A percentile compares a stretch with the other conserved stretches of the same genome.
These are phyloP conservation scores for Megaceryle torquata DNA, from an alignment of 2,113 vertebrate species.

Conservation along the genomic window DNA sequence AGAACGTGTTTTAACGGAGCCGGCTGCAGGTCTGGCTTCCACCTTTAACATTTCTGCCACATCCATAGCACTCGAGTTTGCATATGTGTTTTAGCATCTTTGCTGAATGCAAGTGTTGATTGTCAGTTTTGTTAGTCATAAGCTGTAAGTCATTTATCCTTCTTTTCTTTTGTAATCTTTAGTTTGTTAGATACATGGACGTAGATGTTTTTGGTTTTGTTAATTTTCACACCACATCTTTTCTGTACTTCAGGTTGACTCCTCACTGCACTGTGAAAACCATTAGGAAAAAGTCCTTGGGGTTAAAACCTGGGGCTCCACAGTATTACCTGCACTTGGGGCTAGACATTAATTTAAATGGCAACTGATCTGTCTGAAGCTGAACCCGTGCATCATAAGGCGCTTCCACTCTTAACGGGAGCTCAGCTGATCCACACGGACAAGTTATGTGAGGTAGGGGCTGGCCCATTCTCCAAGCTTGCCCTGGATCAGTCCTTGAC, in stretches of 20 bases:
- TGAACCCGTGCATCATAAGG: conserved; percentile 81
- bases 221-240: conserved; percentile 79
- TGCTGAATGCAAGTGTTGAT: conserved; percentile 44
- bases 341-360: conserved; percentile 81
- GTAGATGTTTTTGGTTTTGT: conserved; percentile 62
- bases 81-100: conserved; percentile 30
- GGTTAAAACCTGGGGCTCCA: conserved; percentile 80
- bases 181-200: conserved; percentile 34
- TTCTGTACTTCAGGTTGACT: conserved; percentile 83
- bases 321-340: conserved; percentile 75
- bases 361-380: conserved; percentile 80
- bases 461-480: conserved; percentile 75
- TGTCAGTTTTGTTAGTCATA: conserved; percentile 22
- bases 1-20: conserved; percentile 13
- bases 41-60: conserved; percentile 41
- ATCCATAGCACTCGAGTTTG: conserved; percentile 15
- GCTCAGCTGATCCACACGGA: conserved; percentile 81
- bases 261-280: conserved; percentile 77
- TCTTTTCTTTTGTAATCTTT: conserved; percentile 32
- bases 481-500: conserved; percentile 75
- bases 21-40: conserved; percentile 52
- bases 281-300: conserved; percentile 80
- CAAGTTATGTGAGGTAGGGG: conserved; percentile 84
- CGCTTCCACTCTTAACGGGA: conserved; percentile 81
- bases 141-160: conserved; percentile 44